Conservation (phyloP, 2,113 vertebrate species). For the Ivindomyrus marchei region DNA sequence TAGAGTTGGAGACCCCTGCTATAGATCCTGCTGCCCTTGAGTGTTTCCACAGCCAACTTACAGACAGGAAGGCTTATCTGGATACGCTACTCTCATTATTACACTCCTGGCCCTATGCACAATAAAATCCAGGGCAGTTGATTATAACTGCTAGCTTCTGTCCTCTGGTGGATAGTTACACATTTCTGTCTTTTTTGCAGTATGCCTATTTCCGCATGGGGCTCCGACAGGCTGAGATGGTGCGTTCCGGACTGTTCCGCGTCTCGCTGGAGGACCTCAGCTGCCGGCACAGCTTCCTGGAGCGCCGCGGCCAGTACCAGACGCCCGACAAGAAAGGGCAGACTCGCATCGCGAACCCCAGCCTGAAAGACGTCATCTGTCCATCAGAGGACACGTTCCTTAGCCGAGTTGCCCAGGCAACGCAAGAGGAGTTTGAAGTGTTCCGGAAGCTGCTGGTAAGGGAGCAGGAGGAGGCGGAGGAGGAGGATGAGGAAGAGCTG, state of each 20-base stretch:
- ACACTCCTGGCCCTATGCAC: not conserved
- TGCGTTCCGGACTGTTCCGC: conserved; percentile 64
- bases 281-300: conserved; percentile 76
- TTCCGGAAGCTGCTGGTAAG: conserved; percentile 74
- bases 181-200: conserved; percentile 51
- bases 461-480: conserved; percentile 60
- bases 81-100: not conserved
- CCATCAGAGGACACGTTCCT: conserved; percentile 63
- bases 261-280: conserved; percentile 63
- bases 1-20: too few species aligned
- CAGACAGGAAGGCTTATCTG: not conserved
- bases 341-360: conserved; percentile 68
- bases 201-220: conserved; percentile 94
- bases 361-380: conserved; percentile 63
- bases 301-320: conserved; percentile 79
- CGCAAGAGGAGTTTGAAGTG: conserved; percentile 71
- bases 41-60: not conserved
- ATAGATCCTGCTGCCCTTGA: not conserved
- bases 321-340: conserved; percentile 84
- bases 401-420: conserved; percentile 55
- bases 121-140: not conserved
- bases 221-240: conserved; percentile 68
- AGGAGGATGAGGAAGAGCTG: not conserved
- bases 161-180: not conserved
- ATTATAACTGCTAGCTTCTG: not conserved